Conservation (phyloP, 2,113 vertebrate genomes). For the Chauna torquata region DNA sequence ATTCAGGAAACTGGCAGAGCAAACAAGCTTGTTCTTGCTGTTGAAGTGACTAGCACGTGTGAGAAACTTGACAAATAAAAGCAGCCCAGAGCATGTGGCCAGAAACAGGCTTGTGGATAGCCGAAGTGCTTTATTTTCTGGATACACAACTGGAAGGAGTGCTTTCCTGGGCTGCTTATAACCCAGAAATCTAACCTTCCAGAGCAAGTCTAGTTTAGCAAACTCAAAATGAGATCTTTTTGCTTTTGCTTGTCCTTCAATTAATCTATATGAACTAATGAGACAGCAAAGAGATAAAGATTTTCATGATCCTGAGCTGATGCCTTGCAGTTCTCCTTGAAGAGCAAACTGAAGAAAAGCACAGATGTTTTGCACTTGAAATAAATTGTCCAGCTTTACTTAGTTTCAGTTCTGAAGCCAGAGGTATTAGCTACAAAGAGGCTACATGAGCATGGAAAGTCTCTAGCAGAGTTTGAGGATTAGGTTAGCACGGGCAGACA, state of each 20-base stretch:
- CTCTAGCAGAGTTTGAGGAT: background rate
- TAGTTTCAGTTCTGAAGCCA: background rate
- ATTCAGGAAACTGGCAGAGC: background rate
- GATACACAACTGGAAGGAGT: background rate
- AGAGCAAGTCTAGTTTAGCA: background rate
- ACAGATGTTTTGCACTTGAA: background rate
- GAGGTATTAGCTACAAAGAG: background rate
- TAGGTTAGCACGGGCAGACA: background rate
- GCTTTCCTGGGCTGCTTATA: background rate
- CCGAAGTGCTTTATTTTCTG: background rate
- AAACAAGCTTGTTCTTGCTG: accelerated
- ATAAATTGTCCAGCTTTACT: background rate
- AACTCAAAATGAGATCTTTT: background rate
- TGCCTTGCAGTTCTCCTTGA: background rate
- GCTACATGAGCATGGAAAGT: background rate
- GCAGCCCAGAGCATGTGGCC: background rate
- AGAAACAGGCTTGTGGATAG: background rate
- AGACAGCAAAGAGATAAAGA: background rate
- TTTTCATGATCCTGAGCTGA: background rate
- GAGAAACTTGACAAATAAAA: background rate
- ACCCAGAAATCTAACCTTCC: background rate
- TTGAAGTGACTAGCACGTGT: background rate
- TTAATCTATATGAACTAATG: background rate
- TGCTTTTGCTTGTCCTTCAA: background rate
- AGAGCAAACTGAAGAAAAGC: background rate